A percentile compares a stretch with the other conserved stretches of the same genome.
Conservation (phyloP, 2,113 vertebrate genomes). For the Cyprinus carpio region DNA sequence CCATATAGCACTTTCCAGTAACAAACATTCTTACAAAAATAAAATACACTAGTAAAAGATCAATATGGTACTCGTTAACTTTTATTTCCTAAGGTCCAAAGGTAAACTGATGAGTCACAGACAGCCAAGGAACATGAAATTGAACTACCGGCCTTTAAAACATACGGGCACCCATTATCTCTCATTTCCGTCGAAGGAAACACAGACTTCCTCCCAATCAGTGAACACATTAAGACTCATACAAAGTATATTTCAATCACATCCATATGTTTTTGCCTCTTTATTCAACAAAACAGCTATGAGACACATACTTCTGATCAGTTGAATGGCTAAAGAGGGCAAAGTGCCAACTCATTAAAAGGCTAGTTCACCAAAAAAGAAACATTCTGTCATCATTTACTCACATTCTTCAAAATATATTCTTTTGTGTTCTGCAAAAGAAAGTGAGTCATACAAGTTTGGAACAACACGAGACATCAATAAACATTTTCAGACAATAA, state of each 20-base stretch:
- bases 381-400: neutral
- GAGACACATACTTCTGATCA: neutral
- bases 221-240: conserved; percentile 21
- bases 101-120: conserved; percentile 14
- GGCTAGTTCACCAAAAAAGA: neutral
- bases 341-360: neutral
- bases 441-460: neutral
- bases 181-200: conserved; percentile 49
- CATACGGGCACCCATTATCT: conserved; percentile 14
- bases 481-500: neutral
- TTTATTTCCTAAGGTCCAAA: neutral
- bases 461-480: neutral
- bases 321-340: neutral
- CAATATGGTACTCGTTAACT: conserved; percentile 36
- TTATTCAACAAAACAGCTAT: neutral
- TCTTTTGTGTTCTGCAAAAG: neutral
- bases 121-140: conserved; percentile 25
- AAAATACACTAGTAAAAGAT: conserved; percentile 33
- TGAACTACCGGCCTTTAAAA: neutral
- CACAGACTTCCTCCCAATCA: conserved; percentile 32
- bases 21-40: conserved; percentile 63
- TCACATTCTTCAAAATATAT: neutral
- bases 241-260: conserved; percentile 33
- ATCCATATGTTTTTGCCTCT: neutral
- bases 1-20: conserved; percentile 39